Percentiles rank a stretch among this genome's conserved stretches.
Evolutionary conservation across 2,113 vertebrate species (phyloP).

Genomic region (Silurus asotus): DNA sequence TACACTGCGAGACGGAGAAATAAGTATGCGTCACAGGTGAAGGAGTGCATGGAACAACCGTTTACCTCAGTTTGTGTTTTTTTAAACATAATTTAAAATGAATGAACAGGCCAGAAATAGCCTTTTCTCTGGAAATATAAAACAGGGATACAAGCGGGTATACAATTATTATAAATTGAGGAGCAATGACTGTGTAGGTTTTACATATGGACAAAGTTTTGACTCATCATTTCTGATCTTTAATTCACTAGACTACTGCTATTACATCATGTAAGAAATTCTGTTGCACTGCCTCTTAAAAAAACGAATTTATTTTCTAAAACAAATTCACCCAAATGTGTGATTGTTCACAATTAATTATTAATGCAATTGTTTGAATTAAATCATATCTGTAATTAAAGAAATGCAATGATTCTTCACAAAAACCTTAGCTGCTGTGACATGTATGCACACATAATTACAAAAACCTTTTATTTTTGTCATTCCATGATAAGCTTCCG

Average conservation of each 20-base stretch:
- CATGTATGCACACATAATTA: neutral
- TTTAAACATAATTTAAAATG: neutral
- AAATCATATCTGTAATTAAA: neutral
- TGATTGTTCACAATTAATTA: neutral
- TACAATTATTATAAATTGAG: conserved; percentile 12
- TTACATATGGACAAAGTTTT: conserved; percentile 3
- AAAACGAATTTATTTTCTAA: neutral
- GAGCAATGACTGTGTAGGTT: conserved; percentile 9
- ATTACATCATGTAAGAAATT: conserved; percentile 63
- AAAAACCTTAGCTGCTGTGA: neutral
- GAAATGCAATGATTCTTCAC: neutral
- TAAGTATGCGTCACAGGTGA: conserved; percentile 42
- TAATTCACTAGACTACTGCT: conserved; percentile 55
- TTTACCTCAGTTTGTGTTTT: conserved; percentile 14
- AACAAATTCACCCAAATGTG: neutral
- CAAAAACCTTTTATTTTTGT: no score
- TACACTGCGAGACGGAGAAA: conserved; percentile 47
- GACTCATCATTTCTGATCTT: conserved; percentile 39
- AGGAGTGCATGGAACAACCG: conserved; percentile 29
- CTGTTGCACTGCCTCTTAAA: neutral
- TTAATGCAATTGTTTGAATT: neutral
- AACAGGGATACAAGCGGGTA: conserved; percentile 10
- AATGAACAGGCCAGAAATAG: neutral
- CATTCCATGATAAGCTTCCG: neutral
- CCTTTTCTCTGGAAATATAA: neutral